phyloP scores from a whole-genome alignment of 2,888 invertebrate species.

The Eupelmus urozonus region DNA sequence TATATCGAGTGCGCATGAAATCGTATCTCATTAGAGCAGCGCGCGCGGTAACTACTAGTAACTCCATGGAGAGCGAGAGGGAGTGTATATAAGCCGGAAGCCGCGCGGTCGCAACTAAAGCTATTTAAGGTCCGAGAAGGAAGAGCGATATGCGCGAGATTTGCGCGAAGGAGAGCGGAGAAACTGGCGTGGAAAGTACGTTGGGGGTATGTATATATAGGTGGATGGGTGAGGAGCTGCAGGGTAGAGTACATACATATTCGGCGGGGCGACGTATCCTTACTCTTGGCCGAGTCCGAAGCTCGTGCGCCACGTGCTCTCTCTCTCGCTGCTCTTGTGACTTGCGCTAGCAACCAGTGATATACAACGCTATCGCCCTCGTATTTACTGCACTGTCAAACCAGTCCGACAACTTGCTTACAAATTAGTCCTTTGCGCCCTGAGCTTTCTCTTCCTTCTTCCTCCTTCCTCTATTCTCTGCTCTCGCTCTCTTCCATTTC shows the following conservation, averaged over 20 bases:
- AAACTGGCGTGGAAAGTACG: constrained; percentile 20
- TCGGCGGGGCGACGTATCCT: constrained; percentile 5
- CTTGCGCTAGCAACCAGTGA: constrained; percentile 68
- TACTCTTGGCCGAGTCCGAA: constrained; percentile 25
- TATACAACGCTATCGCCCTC: constrained; percentile 75
- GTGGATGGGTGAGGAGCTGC: not conserved
- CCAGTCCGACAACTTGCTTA: constrained; percentile 76
- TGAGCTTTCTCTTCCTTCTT: constrained; percentile 4
- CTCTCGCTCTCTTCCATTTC: not conserved
- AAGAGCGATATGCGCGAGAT: constrained; percentile 37
- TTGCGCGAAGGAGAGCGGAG: constrained; percentile 42
- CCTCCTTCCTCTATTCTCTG: constrained; percentile 11
- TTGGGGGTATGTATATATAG: not conserved
- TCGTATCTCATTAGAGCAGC: constrained; percentile 63
- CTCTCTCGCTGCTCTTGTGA: constrained; percentile 47
- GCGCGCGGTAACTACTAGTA: constrained; percentile 40
- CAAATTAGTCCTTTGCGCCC: constrained; percentile 71
- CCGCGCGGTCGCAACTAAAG: constrained; percentile 26
- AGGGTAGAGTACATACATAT: not conserved
- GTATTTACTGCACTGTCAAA: constrained; percentile 77
- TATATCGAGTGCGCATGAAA: constrained; percentile 66
- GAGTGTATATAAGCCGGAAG: constrained; percentile 60
- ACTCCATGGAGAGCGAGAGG: constrained; percentile 54
- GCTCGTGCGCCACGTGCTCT: constrained; percentile 21
- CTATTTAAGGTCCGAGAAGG: constrained; percentile 62